These are phyloP conservation scores for Bedellia somnulentella DNA, from an alignment of 2,888 invertebrate species.

Conservation along the genomic window DNA sequence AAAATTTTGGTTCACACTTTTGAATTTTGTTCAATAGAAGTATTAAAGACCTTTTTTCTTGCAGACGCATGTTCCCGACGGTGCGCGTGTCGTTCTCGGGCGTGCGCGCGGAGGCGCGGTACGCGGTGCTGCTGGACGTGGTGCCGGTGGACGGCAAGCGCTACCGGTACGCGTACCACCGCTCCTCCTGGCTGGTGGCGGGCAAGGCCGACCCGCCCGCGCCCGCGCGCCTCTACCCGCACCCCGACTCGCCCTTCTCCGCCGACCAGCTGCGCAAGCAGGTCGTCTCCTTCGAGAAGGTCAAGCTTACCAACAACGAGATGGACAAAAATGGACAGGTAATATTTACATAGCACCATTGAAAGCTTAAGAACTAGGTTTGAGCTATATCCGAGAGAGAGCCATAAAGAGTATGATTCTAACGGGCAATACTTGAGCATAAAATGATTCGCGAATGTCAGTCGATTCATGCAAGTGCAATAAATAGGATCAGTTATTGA, in stretches of 20 bases:
- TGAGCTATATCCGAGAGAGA: no score
- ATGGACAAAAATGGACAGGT: conserved; percentile 96
- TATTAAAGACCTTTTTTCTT: conserved; percentile 16
- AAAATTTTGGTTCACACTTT: no score
- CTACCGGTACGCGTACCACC: conserved; percentile 97
- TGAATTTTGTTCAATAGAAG: no score
- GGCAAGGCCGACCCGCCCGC: conserved; percentile 98
- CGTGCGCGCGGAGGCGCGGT: conserved; percentile 78
- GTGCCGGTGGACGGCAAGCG: conserved; percentile 96
- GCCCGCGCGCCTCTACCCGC: conserved; percentile 89
- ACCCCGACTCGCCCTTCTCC: conserved; percentile 95
- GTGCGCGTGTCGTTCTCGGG: conserved; percentile 92
- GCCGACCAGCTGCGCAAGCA: conserved; percentile 95
- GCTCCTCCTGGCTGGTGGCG: conserved; percentile 96
- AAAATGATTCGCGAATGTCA: no score
- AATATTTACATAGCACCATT: no score
- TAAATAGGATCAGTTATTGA: no score
- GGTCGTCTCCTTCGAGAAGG: conserved; percentile 97
- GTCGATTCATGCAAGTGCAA: no score
- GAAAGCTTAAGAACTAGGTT: no score
- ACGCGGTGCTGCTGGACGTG: conserved; percentile 93
- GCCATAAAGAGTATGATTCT: no score
- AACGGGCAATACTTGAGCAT: no score
- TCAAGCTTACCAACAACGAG: conserved; percentile 97
- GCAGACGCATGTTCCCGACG: conserved; percentile 97